These are phyloP conservation scores for Protobothrops mucrosquamatus DNA, from an alignment of 2,113 vertebrate species.

Conservation along the genomic window DNA sequence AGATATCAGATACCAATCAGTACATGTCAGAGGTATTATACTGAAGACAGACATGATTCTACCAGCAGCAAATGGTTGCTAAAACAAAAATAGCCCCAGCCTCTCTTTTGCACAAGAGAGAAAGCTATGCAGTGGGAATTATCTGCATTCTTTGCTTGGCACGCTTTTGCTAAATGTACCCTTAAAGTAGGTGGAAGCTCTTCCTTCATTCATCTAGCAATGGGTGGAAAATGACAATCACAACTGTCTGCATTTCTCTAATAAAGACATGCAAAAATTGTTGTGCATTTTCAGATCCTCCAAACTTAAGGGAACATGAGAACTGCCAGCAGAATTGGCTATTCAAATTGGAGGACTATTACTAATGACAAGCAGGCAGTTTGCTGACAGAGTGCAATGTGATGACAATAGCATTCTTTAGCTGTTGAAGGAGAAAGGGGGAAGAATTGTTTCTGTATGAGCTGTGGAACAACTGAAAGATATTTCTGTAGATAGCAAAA, in stretches of 20 bases:
- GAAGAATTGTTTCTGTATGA: not conserved
- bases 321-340: not conserved
- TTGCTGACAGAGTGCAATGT: constrained; percentile 28
- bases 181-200: not conserved
- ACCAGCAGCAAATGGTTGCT: not conserved
- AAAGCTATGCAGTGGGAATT: not conserved
- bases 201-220: not conserved
- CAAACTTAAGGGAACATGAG: not conserved
- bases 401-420: constrained; percentile 6
- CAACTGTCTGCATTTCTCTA: not conserved
- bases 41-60: not conserved
- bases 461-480: not conserved
- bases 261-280: not conserved
- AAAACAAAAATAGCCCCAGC: not conserved
- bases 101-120: not conserved
- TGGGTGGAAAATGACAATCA: not conserved
- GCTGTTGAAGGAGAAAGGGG: constrained; percentile 11
- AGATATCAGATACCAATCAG: not conserved
- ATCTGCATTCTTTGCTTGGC: not conserved
- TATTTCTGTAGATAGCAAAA: not conserved
- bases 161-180: not conserved
- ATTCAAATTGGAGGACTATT: constrained; percentile 11
- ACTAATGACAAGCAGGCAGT: not conserved
- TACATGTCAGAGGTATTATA: not conserved
- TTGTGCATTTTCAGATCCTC: constrained; percentile 6